Base-by-base conservation (phyloP, 1,140 invertebrate species). In the Sycophaga agraensis region DNA sequence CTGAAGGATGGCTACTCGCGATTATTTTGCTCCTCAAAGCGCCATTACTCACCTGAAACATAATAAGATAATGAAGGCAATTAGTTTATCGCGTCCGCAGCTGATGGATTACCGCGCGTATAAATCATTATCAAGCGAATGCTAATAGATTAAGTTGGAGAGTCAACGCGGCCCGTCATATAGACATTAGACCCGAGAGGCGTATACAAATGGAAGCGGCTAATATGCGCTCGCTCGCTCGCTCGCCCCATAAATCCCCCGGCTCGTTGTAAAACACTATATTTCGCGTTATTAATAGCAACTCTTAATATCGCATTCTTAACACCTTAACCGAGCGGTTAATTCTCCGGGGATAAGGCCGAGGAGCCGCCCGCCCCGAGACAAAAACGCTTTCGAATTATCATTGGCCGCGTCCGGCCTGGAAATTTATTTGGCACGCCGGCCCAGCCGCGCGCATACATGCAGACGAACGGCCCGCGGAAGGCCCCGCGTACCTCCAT, bases 31-130 rank as follows among this genome's bases (percentile, higher is more conserved):
- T 54, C 26, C 12, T 28, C 14, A 35, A 53, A 54, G 16, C 19
- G 11, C 45, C 19, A 63, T 63, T 57, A 63, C 60, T 63, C 60
- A 63, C 61, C 61, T 63, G 61, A 57, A 63, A 63, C 61, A 63
- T 43, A 63, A 58, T 57, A 57, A 63, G 45, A 51, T 53, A 53
- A 63, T 45, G 58, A 58, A 51, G 11, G 39, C 37, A 57, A 63
- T 63, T 63, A 51, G 54, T 63, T 57, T 63, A 57, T 51, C 34
- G 9, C 7, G 19, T 17, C 16, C 2, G 19, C 4, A 35, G 39
- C 16, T 51, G 60, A 51, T 57, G 28, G 17, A 57, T 63, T 35
- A 24, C n/a, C 28, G 14, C 3, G 4, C n/a, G 28, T 45, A n/a
- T n/a, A 56, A 63, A 58, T 63, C 28, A 58, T 57, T 55, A 56